phyloP scores from a whole-genome alignment of 2,888 invertebrate genomes.

The Drosophila greeni region DNA sequence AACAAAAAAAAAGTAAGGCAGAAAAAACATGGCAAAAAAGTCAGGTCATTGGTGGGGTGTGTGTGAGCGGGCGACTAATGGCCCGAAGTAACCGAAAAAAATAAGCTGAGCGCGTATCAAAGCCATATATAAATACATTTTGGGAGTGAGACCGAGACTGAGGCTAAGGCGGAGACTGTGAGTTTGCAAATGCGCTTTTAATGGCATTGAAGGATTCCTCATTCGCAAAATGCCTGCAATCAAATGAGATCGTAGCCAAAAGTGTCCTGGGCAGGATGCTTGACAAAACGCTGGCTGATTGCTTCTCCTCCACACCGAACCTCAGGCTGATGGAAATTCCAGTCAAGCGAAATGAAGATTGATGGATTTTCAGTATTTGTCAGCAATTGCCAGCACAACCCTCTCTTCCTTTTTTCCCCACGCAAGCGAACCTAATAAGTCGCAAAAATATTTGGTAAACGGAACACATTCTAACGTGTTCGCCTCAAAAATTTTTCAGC shows the following conservation, averaged over 20 bases:
- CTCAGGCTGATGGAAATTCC: conserved; percentile 28
- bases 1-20: conserved; percentile 51
- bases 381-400: conserved; percentile 45
- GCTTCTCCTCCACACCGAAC: conserved; percentile 15
- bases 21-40: conserved; percentile 41
- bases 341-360: conserved; percentile 56
- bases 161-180: conserved; percentile 22
- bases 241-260: conserved; percentile 35
- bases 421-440: conserved; percentile 60
- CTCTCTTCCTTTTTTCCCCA: not conserved
- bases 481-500: conserved; percentile 29
- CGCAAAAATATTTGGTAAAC: conserved; percentile 49
- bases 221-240: conserved; percentile 32
- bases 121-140: conserved; percentile 31
- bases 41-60: conserved; percentile 43
- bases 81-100: conserved; percentile 45
- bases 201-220: conserved; percentile 49
- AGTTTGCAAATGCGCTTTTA: conserved; percentile 63
- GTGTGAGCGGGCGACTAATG: conserved; percentile 48
- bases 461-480: conserved; percentile 47
- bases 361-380: conserved; percentile 59
- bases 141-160: conserved; percentile 7
- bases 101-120: conserved; percentile 45
- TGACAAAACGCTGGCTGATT: conserved; percentile 46
- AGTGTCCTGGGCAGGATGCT: conserved; percentile 29